phyloP scores from a whole-genome alignment of 2,113 vertebrate genomes.

The Tychaedon coryphoeus region DNA sequence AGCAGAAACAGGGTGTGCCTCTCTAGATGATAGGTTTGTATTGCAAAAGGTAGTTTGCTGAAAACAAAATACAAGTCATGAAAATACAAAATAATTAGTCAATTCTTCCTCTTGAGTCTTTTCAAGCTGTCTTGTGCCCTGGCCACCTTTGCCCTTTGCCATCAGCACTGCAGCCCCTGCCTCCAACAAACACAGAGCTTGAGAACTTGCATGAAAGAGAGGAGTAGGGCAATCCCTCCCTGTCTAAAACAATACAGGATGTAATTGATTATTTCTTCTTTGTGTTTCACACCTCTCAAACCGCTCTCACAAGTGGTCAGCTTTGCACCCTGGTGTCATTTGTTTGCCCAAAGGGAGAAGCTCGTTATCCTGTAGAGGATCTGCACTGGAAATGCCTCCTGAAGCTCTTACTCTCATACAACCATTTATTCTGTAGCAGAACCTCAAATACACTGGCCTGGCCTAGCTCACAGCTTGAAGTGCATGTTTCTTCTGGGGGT shows the following conservation, averaged over 20 bases:
- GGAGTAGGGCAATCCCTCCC: background rate
- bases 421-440: constrained; percentile 87
- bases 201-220: accelerated
- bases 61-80: background rate
- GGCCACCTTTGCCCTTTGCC: background rate
- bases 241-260: background rate
- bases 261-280: background rate
- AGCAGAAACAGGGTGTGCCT: background rate
- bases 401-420: background rate
- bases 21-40: background rate
- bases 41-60: background rate
- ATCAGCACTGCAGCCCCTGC: background rate
- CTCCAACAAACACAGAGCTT: accelerated
- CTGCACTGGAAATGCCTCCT: background rate
- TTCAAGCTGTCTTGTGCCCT: background rate
- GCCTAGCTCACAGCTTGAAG: constrained; percentile 93
- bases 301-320: background rate
- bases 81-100: background rate
- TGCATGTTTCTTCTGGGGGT: constrained; percentile 84
- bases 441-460: constrained; percentile 90
- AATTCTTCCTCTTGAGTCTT: background rate
- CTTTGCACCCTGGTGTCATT: constrained; percentile 58
- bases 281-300: background rate
- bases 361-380: background rate
- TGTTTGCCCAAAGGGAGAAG: background rate